Conservation (phyloP, 2,888 invertebrate species). For the Ophion obscuratus region DNA sequence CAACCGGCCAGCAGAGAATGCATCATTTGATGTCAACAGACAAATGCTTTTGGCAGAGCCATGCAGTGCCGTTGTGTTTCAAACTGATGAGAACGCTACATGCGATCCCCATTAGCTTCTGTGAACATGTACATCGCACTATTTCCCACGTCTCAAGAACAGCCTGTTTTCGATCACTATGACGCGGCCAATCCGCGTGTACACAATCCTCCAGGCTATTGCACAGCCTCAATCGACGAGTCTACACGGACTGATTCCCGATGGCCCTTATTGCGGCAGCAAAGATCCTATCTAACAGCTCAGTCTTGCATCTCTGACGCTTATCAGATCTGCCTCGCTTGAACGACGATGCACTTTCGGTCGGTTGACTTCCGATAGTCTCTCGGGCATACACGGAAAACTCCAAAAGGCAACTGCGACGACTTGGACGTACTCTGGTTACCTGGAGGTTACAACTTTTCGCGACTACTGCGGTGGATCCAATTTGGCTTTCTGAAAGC, state of each 20-base stretch:
- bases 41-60: neutral
- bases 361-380: slow-evolving; percentile 22
- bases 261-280: slow-evolving; percentile 19
- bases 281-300: slow-evolving; percentile 1
- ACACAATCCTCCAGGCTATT: slow-evolving; percentile 17
- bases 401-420: neutral
- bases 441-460: neutral
- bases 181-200: neutral
- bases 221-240: slow-evolving; percentile 31
- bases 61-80: neutral
- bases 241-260: slow-evolving; percentile 41
- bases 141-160: slow-evolving; percentile 33
- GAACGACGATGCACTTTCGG: slow-evolving; percentile 27
- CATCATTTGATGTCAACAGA: neutral
- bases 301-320: slow-evolving; percentile 23
- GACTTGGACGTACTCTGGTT: slow-evolving; percentile 1
- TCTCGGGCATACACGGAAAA: neutral
- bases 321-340: slow-evolving; percentile 12
- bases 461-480: neutral
- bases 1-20: neutral
- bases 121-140: slow-evolving; percentile 3
- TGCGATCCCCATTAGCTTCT: slow-evolving; percentile 64
- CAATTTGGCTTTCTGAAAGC: neutral
- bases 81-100: slow-evolving; percentile 44
- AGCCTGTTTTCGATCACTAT: slow-evolving; percentile 46